Conservation (phyloP, 1,140 invertebrate genomes). For the Glossosoma conforme region DNA sequence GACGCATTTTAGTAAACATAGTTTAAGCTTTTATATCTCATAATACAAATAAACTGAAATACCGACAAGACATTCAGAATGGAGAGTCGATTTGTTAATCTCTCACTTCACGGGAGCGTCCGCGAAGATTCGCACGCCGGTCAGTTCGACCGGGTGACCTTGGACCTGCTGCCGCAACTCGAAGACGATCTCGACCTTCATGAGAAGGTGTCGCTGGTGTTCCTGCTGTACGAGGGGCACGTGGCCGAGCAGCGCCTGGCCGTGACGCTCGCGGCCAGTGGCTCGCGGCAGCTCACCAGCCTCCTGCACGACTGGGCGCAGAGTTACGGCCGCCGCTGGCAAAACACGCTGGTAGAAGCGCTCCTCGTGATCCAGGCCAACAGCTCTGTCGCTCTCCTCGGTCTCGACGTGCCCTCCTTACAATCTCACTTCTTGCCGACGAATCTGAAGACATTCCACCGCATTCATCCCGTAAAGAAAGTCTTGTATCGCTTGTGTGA, state of each 20-base stretch:
- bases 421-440: slow-evolving; percentile 21
- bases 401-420: slow-evolving; percentile 4
- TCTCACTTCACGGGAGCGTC: neutral
- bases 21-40: neutral
- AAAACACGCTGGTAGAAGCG: slow-evolving; percentile 22
- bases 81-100: neutral
- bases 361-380: slow-evolving; percentile 9
- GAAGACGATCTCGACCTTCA: slow-evolving; percentile 12
- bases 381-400: slow-evolving; percentile 7
- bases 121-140: neutral
- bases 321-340: slow-evolving; percentile 9
- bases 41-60: neutral
- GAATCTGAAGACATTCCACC: slow-evolving; percentile 10
- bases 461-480: slow-evolving; percentile 27
- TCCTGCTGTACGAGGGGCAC: slow-evolving; percentile 22
- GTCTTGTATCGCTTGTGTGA: slow-evolving; percentile 21
- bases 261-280: neutral
- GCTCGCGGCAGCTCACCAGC: slow-evolving; percentile 1
- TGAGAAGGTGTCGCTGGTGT: slow-evolving; percentile 24
- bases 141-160: slow-evolving; percentile 1
- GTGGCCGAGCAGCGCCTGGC: slow-evolving; percentile 14
- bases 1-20: neutral
- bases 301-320: slow-evolving; percentile 13
- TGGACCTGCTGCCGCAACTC: slow-evolving; percentile 15
- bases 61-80: neutral